A percentile compares a stretch with the other conserved stretches of the same genome.
Evolutionary conservation across 2,797 vertebrate species (phyloP).

Genomic region (Hoplostethus atlanticus): DNA sequence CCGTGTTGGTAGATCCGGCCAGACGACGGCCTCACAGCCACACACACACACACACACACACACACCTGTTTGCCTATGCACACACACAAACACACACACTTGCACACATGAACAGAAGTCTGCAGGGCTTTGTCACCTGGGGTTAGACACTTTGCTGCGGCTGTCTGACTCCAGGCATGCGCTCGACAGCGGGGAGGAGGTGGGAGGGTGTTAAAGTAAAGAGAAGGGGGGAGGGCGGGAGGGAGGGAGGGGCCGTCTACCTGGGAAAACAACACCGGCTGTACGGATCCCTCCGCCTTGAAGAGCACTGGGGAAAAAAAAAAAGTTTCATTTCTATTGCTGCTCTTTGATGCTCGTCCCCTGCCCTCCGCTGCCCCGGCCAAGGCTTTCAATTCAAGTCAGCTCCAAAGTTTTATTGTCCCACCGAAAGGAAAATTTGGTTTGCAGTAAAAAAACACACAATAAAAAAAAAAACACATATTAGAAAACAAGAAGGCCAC

Average conservation of each 20-base stretch:
- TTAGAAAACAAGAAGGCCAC: not conserved
- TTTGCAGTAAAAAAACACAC: constrained; percentile 31
- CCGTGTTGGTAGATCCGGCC: constrained; percentile 62
- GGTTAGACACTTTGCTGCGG: constrained; percentile 62
- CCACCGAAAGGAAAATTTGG: constrained; percentile 27
- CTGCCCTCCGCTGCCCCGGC: constrained; percentile 9
- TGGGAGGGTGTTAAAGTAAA: constrained; percentile 48
- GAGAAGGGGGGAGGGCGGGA: not conserved
- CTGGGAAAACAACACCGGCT: constrained; percentile 53
- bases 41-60: constrained; percentile 33
- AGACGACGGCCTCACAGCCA: constrained; percentile 48
- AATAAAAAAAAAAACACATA: constrained; percentile 1
- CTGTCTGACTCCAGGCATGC: constrained; percentile 77
- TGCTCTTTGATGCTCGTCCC: not conserved
- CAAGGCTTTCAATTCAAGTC: constrained; percentile 21
- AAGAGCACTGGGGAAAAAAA: constrained; percentile 9
- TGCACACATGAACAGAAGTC: constrained; percentile 30
- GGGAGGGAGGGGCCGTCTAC: constrained; percentile 42
- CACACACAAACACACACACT: constrained; percentile 20
- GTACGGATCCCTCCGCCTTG: constrained; percentile 7
- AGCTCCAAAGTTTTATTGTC: constrained; percentile 41
- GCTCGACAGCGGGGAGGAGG: constrained; percentile 52
- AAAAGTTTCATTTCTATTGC: constrained; percentile 1
- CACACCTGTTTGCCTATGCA: constrained; percentile 30
- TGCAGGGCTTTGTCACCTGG: constrained; percentile 67